Conservation (phyloP, 2,888 invertebrate genomes). For the Dermolepida albohirtum region DNA sequence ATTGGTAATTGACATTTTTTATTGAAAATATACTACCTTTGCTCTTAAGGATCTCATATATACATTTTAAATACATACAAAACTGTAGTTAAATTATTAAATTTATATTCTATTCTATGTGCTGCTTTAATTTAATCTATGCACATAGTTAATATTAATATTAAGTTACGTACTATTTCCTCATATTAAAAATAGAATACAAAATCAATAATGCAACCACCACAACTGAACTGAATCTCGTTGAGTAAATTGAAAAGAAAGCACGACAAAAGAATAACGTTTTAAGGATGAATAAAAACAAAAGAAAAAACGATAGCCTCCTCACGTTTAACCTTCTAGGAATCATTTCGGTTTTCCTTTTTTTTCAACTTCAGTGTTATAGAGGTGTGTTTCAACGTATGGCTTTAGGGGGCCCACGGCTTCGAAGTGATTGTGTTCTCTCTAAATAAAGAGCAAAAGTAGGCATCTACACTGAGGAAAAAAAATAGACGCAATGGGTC, state of each 20-base stretch:
- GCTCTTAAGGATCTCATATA: no score
- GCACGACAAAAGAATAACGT: slow-evolving; percentile 36
- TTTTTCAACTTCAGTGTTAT: slow-evolving; percentile 49
- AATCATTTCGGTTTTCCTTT: slow-evolving; percentile 50
- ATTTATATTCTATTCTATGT: no score
- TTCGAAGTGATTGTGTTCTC: slow-evolving; percentile 43
- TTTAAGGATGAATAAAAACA: slow-evolving; percentile 41
- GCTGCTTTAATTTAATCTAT: no score
- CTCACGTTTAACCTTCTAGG: slow-evolving; percentile 49
- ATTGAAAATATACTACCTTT: no score
- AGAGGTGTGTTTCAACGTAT: slow-evolving; percentile 49
- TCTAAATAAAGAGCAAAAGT: slow-evolving; percentile 42
- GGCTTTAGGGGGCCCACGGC: slow-evolving; percentile 37
- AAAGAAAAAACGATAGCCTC: slow-evolving; percentile 40
- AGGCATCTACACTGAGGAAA: slow-evolving; percentile 43
- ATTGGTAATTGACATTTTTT: no score
- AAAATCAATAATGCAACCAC: slow-evolving; percentile 1
- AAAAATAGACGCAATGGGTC: slow-evolving; percentile 33
- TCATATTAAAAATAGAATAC: neutral
- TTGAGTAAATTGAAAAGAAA: slow-evolving; percentile 29
- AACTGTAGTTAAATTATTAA: no score
- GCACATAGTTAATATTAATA: no score
- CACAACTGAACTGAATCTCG: slow-evolving; percentile 24
- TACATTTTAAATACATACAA: no score
- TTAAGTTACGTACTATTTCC: neutral